phyloP scores from a whole-genome alignment of 1,140 invertebrate species.

The Callitettix versicolor region DNA sequence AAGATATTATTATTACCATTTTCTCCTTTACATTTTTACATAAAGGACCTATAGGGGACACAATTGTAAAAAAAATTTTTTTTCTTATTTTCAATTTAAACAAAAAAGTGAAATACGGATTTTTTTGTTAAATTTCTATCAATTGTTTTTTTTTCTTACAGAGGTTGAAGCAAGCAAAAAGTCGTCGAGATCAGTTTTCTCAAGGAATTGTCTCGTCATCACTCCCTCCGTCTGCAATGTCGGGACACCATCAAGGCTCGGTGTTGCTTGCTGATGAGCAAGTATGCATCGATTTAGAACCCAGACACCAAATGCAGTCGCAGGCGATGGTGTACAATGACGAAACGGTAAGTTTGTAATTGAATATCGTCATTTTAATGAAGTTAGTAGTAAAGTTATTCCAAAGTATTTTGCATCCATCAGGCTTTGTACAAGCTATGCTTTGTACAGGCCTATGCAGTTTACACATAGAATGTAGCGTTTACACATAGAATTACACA shows the following conservation, averaged over 20 bases:
- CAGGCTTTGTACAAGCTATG: conserved; percentile 5
- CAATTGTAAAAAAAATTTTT: too few species aligned
- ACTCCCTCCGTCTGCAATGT: conserved; percentile 57
- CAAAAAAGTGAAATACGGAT: too few species aligned
- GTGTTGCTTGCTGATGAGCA: conserved; percentile 50
- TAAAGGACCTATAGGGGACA: too few species aligned
- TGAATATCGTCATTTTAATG: too few species aligned
- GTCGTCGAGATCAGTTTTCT: conserved; percentile 86
- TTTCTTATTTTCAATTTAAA: too few species aligned
- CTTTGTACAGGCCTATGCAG: too few species aligned
- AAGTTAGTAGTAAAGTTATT: too few species aligned
- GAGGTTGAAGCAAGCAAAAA: conserved; percentile 94
- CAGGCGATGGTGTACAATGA: conserved; percentile 58
- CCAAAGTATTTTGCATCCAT: not conserved
- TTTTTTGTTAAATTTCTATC: not conserved
- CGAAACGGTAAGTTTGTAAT: conserved; percentile 47
- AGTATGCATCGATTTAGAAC: conserved; percentile 50
- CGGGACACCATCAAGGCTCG: conserved; percentile 51
- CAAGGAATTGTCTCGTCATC: conserved; percentile 57
- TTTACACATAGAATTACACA: too few species aligned
- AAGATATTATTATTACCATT: too few species aligned
- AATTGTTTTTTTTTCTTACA: conserved; percentile 17
- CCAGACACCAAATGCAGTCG: conserved; percentile 32
- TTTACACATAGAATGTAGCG: too few species aligned
- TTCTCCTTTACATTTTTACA: too few species aligned